Base-by-base conservation (phyloP, 2,797 vertebrate species). In the Triplophysa yarkandensis region DNA sequence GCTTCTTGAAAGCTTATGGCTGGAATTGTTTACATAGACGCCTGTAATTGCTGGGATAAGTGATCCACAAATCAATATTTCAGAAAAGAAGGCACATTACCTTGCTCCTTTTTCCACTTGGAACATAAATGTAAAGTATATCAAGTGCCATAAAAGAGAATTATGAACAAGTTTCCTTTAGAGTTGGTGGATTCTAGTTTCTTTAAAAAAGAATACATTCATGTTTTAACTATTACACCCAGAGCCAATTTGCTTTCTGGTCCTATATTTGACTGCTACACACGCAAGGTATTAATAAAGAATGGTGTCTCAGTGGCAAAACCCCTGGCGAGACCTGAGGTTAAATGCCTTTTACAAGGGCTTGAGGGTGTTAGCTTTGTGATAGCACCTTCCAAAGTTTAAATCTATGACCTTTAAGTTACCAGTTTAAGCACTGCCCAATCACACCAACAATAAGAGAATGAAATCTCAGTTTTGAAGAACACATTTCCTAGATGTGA, bases 1-100 rank as follows among this genome's bases (percentile, higher is more conserved):
- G 52, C n/a, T 28, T 2, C 39, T 41, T 23, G 34, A 68, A 55
- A 23, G 23, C 34, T 41, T 57, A 57, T 68, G 32, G 32, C 32
- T 68, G 17, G 11, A 39, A 19, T n/a, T 58, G 68, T 70, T 58
- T 44, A 30, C 39, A 58, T 28, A 58, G 17, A 57, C 9, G 21
- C 1, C 30, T 17, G n/a, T 39, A 55, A 39, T 27, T 27, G 21
- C 23, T 27, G 21, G 17, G 34, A 54, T 55, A 19, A 30, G 23
- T 54, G 36, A 41, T 10, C 19, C 10, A 13, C 17, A 57, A 25
- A 43, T 68, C 32, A 5, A 32, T 67, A 50, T 16, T 36, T 36
- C 17, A 30, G 10, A 54, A 55, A 28, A 28, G 4, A 27, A 16
- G 13, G 23, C 11, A 27, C 2, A 54, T 52, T 13, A 10, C 25